Evolutionary conservation across 2,888 invertebrate genomes (phyloP), one percentile per base, ranked within the genome.

Genomic region (Drosophila phalerata): DNA sequence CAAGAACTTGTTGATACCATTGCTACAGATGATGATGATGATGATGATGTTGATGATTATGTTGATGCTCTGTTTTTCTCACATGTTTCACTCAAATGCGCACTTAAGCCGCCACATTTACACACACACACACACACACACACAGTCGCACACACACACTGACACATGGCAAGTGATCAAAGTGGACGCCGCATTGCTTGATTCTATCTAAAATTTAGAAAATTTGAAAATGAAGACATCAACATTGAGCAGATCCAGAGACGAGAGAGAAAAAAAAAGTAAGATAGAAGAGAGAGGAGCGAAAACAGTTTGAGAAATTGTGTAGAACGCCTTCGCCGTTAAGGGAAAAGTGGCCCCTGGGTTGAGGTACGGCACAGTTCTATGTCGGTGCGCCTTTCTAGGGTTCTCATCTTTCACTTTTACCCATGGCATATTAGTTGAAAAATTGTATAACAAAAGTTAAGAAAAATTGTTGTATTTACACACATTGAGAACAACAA

Each of bases 361-460:
- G 61, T 49, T 47, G 37, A 34, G 30, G 15, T 37, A 43, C 43
- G 13, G 22, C 6, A 10, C 28, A 8, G 32, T 9, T n/a, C 57
- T 5, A 19, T 47, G 82, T 79, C 77, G 82, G 80, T 85, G 68
- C 69, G 69, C 75, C 82, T 81, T 76, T 73, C 58, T 79, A 80
- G 75, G 81, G 80, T 79, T 90, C 86, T 89, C 90, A 86, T 90
- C 83, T 89, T 89, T 83, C 89, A 88, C 79, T 85, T 72, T 75
- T 72, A 63, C 58, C 61, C 70, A 49, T 34, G 56, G 69, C 77
- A 76, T 87, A 81, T 87, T 85, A 88, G 88, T 86, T 81, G 76
- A 83, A 56, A 87, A 85, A 87, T 85, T 85, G 82, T 79, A 81
- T 86, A 85, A 86, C 87, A 85, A 85, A 86, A 81, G 87, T 85